Evolutionary conservation across 2,888 invertebrate species (phyloP).

Genomic region (Hypomecis atomaria): DNA sequence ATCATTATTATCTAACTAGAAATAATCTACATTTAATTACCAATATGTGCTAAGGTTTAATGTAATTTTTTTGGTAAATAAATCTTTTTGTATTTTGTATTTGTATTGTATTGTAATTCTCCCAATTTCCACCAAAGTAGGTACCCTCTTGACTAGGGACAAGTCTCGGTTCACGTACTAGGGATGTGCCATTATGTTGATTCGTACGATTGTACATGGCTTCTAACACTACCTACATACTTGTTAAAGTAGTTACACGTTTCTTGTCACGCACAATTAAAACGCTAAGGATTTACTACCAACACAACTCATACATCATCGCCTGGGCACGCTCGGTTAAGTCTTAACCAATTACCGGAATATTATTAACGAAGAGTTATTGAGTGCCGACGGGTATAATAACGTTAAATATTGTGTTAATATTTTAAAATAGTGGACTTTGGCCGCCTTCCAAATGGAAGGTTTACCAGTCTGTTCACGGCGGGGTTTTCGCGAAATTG

Average conservation of each 20-base stretch:
- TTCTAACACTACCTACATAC: too few relatives aligned
- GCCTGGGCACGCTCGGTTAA: slow-evolving; percentile 11
- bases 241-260: neutral
- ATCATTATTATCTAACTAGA: too few relatives aligned
- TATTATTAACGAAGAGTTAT: slow-evolving; percentile 30
- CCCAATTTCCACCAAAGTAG: too few relatives aligned
- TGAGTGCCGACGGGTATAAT: slow-evolving; percentile 29
- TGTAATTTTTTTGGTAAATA: too few relatives aligned
- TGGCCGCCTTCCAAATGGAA: slow-evolving; percentile 29
- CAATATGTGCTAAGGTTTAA: too few relatives aligned
- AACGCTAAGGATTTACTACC: neutral
- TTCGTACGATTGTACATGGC: too few relatives aligned
- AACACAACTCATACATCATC: slow-evolving; percentile 3
- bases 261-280: neutral
- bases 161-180: too few relatives aligned
- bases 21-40: too few relatives aligned
- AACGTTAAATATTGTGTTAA: slow-evolving; percentile 29
- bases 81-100: too few relatives aligned
- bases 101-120: too few relatives aligned
- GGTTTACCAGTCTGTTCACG: slow-evolving; percentile 24
- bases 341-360: slow-evolving; percentile 28
- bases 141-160: too few relatives aligned
- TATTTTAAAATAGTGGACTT: slow-evolving; percentile 30
- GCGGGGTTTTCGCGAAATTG: slow-evolving; percentile 23
- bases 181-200: too few relatives aligned